Percentiles rank a stretch among this genome's conserved stretches.
These are phyloP conservation scores for Leptodactylus fuscus DNA, from an alignment of 2,113 vertebrate species.

Conservation along the genomic window DNA sequence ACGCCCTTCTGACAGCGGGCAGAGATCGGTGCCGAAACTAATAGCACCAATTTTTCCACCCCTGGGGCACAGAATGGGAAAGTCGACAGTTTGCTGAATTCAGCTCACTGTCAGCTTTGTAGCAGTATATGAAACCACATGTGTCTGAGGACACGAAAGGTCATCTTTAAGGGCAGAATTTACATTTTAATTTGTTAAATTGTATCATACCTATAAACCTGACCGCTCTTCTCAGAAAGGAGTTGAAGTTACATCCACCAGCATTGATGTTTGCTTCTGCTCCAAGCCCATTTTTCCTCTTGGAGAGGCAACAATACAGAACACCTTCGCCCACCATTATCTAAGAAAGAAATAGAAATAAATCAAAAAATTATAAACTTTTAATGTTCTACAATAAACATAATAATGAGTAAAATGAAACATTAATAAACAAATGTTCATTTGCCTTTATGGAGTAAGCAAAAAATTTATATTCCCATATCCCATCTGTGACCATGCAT, in stretches of 20 bases:
- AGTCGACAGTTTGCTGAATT: no score
- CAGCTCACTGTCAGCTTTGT: no score
- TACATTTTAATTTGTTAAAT: no score
- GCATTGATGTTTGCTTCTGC: slow-evolving; percentile 94
- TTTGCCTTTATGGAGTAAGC: background rate
- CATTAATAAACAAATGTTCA: no score
- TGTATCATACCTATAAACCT: slow-evolving; percentile 90
- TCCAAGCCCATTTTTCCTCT: slow-evolving; percentile 80
- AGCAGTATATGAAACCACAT: no score
- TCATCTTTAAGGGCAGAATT: no score
- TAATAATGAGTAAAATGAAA: background rate
- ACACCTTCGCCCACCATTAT: slow-evolving; percentile 98
- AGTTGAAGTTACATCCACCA: slow-evolving; percentile 98
- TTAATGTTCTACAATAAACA: no score
- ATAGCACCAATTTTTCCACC: no score
- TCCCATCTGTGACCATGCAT: background rate
- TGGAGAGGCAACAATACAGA: slow-evolving; percentile 93
- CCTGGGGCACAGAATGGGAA: no score
- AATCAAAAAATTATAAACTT: background rate
- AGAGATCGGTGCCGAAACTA: no score
- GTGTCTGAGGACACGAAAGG: no score
- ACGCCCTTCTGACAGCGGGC: no score
- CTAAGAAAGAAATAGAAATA: slow-evolving; percentile 72
- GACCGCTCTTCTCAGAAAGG: slow-evolving; percentile 93
- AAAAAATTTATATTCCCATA: background rate